These are phyloP conservation scores for Myotis myotis DNA, from an alignment of 2,797 vertebrate species.

Conservation along the genomic window DNA sequence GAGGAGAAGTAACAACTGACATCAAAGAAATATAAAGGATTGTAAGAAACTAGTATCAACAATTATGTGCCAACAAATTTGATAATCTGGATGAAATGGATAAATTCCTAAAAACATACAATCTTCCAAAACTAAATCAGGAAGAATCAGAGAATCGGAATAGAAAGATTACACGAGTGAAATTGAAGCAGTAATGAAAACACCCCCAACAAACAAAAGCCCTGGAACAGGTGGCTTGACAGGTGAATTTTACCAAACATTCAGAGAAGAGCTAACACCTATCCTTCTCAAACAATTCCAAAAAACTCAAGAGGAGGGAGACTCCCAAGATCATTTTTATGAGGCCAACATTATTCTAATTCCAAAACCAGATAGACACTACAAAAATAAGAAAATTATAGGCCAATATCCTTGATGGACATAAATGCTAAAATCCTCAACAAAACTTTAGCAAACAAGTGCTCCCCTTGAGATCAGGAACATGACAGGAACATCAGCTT, in stretches of 20 bases:
- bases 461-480: neutral
- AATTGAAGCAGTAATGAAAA: neutral
- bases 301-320: neutral
- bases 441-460: neutral
- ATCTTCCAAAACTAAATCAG: neutral
- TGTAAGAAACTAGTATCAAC: neutral
- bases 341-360: neutral
- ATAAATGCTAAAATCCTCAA: neutral
- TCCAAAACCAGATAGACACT: neutral
- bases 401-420: neutral
- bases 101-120: neutral
- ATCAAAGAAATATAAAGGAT: neutral
- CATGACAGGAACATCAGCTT: neutral
- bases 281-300: neutral
- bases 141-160: neutral
- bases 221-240: neutral
- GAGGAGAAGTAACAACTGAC: neutral
- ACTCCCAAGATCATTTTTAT: neutral
- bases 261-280: neutral
- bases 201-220: neutral
- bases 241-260: neutral
- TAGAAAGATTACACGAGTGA: neutral
- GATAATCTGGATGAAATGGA: neutral
- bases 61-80: neutral
- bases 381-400: neutral